Evolutionary conservation across 1,140 invertebrate genomes (phyloP).

Genomic region (Ladona fulva): DNA sequence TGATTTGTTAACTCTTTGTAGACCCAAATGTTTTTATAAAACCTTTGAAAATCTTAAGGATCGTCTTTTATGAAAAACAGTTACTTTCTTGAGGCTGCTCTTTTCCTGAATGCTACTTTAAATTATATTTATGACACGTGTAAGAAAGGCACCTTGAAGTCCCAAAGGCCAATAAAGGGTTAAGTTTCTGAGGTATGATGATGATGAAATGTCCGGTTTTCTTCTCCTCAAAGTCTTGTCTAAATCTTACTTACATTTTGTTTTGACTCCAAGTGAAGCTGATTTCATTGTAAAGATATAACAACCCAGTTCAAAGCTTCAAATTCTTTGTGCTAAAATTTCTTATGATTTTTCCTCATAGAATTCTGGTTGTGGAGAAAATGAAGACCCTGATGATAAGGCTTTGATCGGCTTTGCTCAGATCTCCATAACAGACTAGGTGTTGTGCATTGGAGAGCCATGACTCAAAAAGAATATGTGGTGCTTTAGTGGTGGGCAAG

Average conservation of each 20-base stretch:
- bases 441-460: neutral
- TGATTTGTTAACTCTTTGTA: too few species aligned
- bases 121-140: too few species aligned
- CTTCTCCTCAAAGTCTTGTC: neutral
- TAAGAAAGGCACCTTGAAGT: too few species aligned
- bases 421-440: conserved; percentile 79
- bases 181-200: too few species aligned
- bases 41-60: too few species aligned
- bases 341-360: conserved; percentile 40
- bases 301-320: too few species aligned
- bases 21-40: too few species aligned
- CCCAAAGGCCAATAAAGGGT: too few species aligned
- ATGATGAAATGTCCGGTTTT: too few species aligned
- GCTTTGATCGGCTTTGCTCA: conserved; percentile 93
- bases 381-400: conserved; percentile 86
- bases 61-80: too few species aligned
- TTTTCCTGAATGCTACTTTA: too few species aligned
- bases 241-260: neutral
- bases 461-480: neutral
- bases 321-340: neutral
- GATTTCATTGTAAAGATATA: neutral
- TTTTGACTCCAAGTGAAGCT: neutral
- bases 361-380: conserved; percentile 70
- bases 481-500: neutral
- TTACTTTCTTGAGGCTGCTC: too few species aligned